Base-by-base conservation (phyloP, 2,797 vertebrate species). In the Craterocephalus amniculus region DNA sequence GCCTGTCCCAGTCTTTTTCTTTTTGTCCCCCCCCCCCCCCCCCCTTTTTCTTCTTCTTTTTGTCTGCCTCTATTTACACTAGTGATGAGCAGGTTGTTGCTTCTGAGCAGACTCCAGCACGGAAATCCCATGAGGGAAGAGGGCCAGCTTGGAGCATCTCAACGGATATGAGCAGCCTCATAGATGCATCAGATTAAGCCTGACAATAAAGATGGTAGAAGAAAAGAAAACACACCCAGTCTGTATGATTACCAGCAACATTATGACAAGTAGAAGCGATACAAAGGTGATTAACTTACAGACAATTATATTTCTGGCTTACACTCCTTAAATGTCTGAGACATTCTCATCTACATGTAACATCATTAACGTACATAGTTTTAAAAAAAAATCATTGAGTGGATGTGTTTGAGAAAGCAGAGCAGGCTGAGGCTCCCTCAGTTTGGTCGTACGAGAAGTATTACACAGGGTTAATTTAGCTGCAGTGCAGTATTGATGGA, bases 31-130 rank as follows among this genome's bases (percentile, higher is more conserved):
- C n/a, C n/a, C n/a, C n/a, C n/a, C n/a, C n/a, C n/a, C n/a, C n/a
- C n/a, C n/a, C n/a, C n/a, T 62, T 31, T 48, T 31, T 36, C 35
- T 8, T 38, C 57, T 56, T 60, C 52, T 67, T 14, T 29, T 69
- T 55, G 64, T 69, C 72, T 76, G 70, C 60, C 64, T 86, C 81
- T 89, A 87, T 90, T 89, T 85, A 85, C 83, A 84, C 85, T 87
- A 76, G 83, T 88, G 88, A 91, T 80, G 88, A 89, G 91, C 91
- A 91, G 87, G 86, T 91, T 91, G 87, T 79, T 92, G 90, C 88
- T 89, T 92, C 84, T 79, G 74, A 91, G 85, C 84, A 79, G 85
- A 87, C 78, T 86, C 83, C 78, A 85, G 81, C 81, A 76, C 67
- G 72, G 78, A 86, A 86, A 85, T 84, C 83, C 77, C 78, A 1